Conservation (phyloP, 2,888 invertebrate genomes). For the Habrosyne pyritoides region DNA sequence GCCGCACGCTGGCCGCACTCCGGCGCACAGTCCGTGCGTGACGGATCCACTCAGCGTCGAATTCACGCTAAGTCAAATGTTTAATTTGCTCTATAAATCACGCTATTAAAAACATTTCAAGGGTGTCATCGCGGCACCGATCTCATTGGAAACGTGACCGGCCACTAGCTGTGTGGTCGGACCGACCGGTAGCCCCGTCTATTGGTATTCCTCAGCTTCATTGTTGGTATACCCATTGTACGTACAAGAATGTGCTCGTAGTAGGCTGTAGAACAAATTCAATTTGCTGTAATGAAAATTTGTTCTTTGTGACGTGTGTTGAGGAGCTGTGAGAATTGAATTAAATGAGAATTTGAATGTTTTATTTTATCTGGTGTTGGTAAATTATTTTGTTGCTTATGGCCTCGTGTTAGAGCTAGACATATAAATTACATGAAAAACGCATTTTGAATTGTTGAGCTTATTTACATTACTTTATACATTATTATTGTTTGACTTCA, state of each 20-base stretch:
- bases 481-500: neutral
- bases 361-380: neutral
- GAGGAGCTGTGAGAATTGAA: neutral
- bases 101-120: slow-evolving; percentile 82
- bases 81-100: slow-evolving; percentile 84
- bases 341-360: neutral
- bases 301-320: slow-evolving; percentile 9
- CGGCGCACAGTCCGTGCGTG: slow-evolving; percentile 73
- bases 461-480: neutral
- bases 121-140: slow-evolving; percentile 80
- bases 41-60: slow-evolving; percentile 79
- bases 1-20: slow-evolving; percentile 29
- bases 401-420: neutral
- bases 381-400: neutral
- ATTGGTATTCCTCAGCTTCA: slow-evolving; percentile 53
- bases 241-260: slow-evolving; percentile 42
- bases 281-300: slow-evolving; percentile 60
- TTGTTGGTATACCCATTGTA: slow-evolving; percentile 64
- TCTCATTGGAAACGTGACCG: slow-evolving; percentile 80
- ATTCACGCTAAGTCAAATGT: slow-evolving; percentile 84
- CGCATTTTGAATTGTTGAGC: neutral
- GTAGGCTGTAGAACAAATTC: slow-evolving; percentile 57
- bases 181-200: slow-evolving; percentile 26
- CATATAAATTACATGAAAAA: neutral
- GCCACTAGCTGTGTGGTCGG: slow-evolving; percentile 72